phyloP scores from a whole-genome alignment of 64 coral and sea anemone species.

The Orbicella faveolata region DNA sequence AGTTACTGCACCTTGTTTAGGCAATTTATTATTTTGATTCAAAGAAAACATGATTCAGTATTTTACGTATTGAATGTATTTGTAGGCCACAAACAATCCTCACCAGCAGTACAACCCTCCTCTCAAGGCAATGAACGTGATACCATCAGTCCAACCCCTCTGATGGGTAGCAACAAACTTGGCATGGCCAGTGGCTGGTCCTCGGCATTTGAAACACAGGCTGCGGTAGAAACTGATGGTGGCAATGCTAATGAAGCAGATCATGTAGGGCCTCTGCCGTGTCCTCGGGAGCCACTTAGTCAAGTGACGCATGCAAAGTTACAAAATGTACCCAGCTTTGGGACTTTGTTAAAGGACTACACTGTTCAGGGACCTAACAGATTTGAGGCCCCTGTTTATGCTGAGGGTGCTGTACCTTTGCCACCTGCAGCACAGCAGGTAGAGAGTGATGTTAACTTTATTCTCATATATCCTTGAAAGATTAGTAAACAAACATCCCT shows the following conservation, averaged over 20 bases:
- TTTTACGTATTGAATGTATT: neutral
- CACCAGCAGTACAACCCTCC: neutral
- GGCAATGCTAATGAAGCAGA: neutral
- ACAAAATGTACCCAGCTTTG: slow-evolving; percentile 57
- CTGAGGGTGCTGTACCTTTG: neutral
- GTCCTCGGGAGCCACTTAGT: neutral
- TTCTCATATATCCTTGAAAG: too few species aligned
- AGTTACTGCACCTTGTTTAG: too few species aligned
- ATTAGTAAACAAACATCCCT: too few species aligned
- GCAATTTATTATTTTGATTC: too few species aligned
- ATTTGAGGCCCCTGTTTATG: slow-evolving; percentile 71
- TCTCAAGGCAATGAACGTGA: neutral
- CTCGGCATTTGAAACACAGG: slow-evolving; percentile 75
- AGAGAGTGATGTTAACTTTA: neutral
- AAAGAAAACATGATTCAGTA: too few species aligned
- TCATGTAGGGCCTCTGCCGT: neutral
- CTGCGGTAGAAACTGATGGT: neutral
- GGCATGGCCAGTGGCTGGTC: slow-evolving; percentile 87
- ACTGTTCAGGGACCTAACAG: slow-evolving; percentile 69
- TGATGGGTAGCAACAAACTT: slow-evolving; percentile 85
- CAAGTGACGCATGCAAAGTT: neutral
- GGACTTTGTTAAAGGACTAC: slow-evolving; percentile 71
- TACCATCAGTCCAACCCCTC: slow-evolving; percentile 58
- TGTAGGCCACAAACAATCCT: neutral
- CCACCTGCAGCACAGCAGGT: neutral